Percentiles rank a stretch among this genome's conserved stretches.
These are phyloP conservation scores for Drosophila willistoni DNA, from an alignment of 1,140 invertebrate genomes.

Conservation along the genomic window DNA sequence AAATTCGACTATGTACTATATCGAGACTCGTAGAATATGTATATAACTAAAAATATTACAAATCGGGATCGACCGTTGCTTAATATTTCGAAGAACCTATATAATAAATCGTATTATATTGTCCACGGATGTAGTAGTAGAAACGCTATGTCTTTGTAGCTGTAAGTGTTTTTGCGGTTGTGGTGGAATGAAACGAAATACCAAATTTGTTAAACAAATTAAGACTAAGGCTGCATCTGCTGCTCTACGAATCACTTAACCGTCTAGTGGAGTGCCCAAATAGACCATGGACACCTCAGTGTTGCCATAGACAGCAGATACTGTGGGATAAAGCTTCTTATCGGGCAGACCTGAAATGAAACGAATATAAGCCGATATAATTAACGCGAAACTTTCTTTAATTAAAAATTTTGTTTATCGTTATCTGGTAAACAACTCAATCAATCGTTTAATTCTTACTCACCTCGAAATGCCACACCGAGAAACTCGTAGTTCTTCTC, in stretches of 20 bases:
- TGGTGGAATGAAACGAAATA: constrained; percentile 25
- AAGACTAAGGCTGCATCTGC: constrained; percentile 61
- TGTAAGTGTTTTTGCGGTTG: constrained; percentile 34
- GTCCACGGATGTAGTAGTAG: neutral
- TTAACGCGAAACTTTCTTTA: neutral
- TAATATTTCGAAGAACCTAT: too few species aligned
- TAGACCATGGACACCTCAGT: constrained; percentile 99
- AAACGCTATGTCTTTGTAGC: constrained; percentile 10
- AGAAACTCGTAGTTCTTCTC: constrained; percentile 99
- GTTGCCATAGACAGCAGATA: constrained; percentile 99
- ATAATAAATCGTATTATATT: too few species aligned
- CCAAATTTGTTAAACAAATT: constrained; percentile 61
- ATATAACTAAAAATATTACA: too few species aligned
- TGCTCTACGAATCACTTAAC: constrained; percentile 84
- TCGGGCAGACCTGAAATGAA: constrained; percentile 92
- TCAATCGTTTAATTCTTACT: constrained; percentile 30
- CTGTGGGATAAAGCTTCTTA: constrained; percentile 96
- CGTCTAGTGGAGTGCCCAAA: constrained; percentile 96
- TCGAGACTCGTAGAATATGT: neutral
- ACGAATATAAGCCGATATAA: constrained; percentile 16
- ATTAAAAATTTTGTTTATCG: neutral
- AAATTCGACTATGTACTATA: neutral
- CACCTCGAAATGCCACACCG: constrained; percentile 98
- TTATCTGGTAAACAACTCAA: neutral
- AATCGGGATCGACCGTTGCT: too few species aligned